These are phyloP conservation scores for Sinosuthora webbiana DNA, from an alignment of 2,113 vertebrate genomes.

Conservation along the genomic window DNA sequence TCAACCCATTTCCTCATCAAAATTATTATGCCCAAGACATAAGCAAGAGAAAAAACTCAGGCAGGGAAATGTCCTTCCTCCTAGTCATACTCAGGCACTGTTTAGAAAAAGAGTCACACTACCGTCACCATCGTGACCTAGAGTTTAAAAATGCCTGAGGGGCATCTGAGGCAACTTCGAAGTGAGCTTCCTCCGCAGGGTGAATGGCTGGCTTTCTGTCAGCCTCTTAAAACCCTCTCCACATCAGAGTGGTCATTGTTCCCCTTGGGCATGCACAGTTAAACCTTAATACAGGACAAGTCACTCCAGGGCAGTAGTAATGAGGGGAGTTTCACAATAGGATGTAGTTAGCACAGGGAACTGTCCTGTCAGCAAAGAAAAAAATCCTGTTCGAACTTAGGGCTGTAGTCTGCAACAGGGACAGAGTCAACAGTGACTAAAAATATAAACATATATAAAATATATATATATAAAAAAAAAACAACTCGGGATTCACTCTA, in stretches of 20 bases:
- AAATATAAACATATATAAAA: not conserved
- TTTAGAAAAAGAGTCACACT: not conserved
- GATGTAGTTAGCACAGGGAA: not conserved
- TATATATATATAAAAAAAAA: not conserved
- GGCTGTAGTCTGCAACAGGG: not conserved
- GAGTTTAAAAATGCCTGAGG: slow-evolving; percentile 3
- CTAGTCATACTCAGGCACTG: not conserved
- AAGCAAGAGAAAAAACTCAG: not conserved
- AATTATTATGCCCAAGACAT: not conserved
- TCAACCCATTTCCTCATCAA: not conserved
- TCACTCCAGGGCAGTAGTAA: not conserved
- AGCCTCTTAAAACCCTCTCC: not conserved
- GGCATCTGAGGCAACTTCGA: not conserved
- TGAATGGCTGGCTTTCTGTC: not conserved
- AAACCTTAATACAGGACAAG: not conserved
- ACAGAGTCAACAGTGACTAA: not conserved
- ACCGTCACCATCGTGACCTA: not conserved
- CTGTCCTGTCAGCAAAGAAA: not conserved
- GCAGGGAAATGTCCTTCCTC: not conserved
- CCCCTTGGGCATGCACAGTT: not conserved
- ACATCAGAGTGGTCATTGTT: not conserved
- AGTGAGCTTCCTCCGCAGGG: not conserved
- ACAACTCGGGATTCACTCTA: not conserved
- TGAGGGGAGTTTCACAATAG: not conserved
- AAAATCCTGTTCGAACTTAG: not conserved